Percentiles rank a stretch among this genome's conserved stretches.
Conservation (phyloP, 1,140 invertebrate genomes). For the Atopsyche davidsoni region DNA sequence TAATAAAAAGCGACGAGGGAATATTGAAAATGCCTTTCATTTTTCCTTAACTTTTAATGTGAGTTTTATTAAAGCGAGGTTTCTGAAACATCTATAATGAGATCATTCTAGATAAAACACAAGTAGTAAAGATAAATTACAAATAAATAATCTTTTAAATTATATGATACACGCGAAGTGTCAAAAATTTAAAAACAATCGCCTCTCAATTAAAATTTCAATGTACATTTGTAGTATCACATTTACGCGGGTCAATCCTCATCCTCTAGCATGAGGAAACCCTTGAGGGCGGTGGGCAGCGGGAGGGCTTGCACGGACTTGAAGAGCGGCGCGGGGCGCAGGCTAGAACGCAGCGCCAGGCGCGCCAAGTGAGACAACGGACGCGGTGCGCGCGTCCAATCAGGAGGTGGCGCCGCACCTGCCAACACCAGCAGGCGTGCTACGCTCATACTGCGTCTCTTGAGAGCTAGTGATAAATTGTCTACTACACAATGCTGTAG, state of each 20-base stretch:
- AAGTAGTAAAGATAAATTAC: no score
- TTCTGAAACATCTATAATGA: no score
- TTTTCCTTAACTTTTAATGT: not conserved
- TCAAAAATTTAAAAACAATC: no score
- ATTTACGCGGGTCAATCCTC: conserved; percentile 32
- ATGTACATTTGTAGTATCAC: no score
- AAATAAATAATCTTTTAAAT: no score
- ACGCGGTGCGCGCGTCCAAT: conserved; percentile 8
- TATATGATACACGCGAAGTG: no score
- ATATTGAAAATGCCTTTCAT: not conserved
- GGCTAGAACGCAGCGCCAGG: conserved; percentile 9
- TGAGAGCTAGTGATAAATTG: conserved; percentile 42
- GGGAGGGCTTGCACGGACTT: conserved; percentile 32
- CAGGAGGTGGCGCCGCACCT: conserved; percentile 34
- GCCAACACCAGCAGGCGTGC: conserved; percentile 41
- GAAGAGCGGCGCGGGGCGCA: conserved; percentile 17
- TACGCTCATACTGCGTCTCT: conserved; percentile 33
- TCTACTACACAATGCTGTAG: conserved; percentile 40
- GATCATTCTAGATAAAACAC: no score
- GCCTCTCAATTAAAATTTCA: no score
- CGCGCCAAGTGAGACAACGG: conserved; percentile 26
- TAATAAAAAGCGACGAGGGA: conserved; percentile 1
- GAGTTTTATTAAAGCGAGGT: no score
- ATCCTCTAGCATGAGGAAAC: conserved; percentile 43
- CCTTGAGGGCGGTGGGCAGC: conserved; percentile 40